These are phyloP conservation scores for Glaucidium brasilianum DNA, from an alignment of 2,113 vertebrate genomes.

Conservation along the genomic window DNA sequence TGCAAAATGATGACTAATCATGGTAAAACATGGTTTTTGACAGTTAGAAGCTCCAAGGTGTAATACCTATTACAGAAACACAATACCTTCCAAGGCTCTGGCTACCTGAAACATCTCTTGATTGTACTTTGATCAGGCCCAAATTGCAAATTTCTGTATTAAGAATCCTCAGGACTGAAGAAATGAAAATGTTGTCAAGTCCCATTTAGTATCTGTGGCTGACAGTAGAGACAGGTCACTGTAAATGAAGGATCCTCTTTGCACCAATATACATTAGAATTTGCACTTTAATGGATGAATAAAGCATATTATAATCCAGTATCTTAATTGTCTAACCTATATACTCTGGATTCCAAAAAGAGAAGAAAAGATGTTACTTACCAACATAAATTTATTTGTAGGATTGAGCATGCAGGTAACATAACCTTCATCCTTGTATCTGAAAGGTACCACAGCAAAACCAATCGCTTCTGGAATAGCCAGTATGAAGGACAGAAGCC, in stretches of 20 bases:
- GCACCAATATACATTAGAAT: neutral
- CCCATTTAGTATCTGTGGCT: neutral
- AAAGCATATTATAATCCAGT: neutral
- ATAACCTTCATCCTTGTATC: constrained; percentile 71
- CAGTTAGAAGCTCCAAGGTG: constrained; percentile 18
- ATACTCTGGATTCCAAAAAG: neutral
- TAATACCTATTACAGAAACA: neutral
- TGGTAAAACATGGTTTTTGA: neutral
- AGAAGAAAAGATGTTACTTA: constrained; percentile 53
- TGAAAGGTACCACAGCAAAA: constrained; percentile 82
- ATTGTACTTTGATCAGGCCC: neutral
- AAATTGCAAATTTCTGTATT: neutral
- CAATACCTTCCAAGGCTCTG: neutral
- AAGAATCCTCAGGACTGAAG: neutral
- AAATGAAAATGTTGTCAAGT: neutral
- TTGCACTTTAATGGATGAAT: neutral
- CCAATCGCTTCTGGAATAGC: constrained; percentile 91
- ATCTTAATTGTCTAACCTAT: neutral
- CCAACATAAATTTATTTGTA: constrained; percentile 77
- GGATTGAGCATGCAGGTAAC: constrained; percentile 87
- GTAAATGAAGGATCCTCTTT: neutral
- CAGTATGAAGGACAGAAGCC: constrained; percentile 89
- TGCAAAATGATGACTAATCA: neutral
- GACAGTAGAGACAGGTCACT: neutral
- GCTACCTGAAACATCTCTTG: neutral